Base-by-base conservation (phyloP, 2,888 invertebrate genomes). In the Lagria hirta region DNA sequence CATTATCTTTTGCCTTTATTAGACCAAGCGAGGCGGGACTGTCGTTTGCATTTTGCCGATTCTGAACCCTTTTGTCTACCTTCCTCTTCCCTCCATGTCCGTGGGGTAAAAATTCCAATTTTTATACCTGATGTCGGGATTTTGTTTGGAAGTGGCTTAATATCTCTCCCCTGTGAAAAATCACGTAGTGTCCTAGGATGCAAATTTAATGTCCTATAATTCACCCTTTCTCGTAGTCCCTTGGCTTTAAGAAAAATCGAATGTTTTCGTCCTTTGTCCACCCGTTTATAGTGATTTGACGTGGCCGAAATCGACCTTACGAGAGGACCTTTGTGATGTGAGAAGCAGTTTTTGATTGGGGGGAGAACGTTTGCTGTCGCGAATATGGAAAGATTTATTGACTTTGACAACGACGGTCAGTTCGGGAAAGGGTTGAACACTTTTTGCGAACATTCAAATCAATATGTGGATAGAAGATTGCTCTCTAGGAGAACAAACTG, bases 1-100 rank as follows among this genome's bases (percentile, higher is more conserved):
- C 66, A 58, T 64, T 66, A 66, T 66, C 66, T 60, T 53, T 47
- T 35, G 40, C 43, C 47, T 44, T 45, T 46, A 40, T 45, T 45
- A 36, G 41, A 35, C 22, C 35, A 29, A 36, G 30, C 44, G 24
- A 27, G 24, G 41, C 35, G 32, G 24, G 24, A 24, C 26, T 2
- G 43, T 43, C 37, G 44, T 44, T 44, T 37, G 38, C 40, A 40
- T 45, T 33, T 43, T 46, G 41, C 41, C 43, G 43, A 43, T 49
- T 46, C 50, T 27, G 42, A 44, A 46, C 38, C 29, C 30, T 24
- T 34, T 26, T 34, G 32, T 29, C 29, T 33, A 21, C 28, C 29
- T 5, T 12, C 13, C 40, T 13, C 24, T 10, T 29, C 12, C 29
- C 4, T 6, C 20, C 24, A 8, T 12, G 20, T 21, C 17, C 24